Percentiles rank a stretch among this genome's conserved stretches.
These are phyloP conservation scores for Amphimedon queenslandica DNA, from an alignment of 37 sponge, comb jelly and placozoan species.

Conservation along the genomic window DNA sequence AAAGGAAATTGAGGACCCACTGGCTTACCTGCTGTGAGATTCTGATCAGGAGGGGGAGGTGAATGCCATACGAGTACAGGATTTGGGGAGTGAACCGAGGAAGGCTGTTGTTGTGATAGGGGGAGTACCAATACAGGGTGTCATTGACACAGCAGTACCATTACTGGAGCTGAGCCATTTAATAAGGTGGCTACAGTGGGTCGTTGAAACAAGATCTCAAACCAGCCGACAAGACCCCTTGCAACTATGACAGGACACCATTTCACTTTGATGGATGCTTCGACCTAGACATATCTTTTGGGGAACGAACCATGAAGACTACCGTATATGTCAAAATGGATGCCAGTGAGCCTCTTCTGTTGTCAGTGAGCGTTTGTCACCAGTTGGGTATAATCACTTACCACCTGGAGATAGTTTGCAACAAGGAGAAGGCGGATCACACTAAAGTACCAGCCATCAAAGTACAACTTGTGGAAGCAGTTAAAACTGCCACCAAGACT, in stretches of 20 bases:
- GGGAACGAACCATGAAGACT: no score
- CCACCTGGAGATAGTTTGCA: constrained; percentile 34
- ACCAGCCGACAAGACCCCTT: no score
- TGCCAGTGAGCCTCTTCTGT: no score
- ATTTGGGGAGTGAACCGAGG: not conserved
- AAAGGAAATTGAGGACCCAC: not conserved
- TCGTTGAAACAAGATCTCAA: not conserved
- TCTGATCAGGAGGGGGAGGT: not conserved
- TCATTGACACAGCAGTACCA: not conserved
- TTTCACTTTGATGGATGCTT: no score
- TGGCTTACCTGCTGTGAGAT: not conserved
- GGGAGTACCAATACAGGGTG: not conserved
- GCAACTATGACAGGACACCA: no score
- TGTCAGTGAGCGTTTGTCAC: no score
- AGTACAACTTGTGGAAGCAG: not conserved
- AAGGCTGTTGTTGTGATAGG: not conserved
- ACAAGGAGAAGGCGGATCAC: not conserved
- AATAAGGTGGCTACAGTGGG: not conserved
- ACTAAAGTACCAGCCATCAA: not conserved
- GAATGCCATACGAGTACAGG: not conserved
- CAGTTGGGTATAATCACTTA: no score
- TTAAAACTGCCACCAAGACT: no score
- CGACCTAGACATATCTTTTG: no score
- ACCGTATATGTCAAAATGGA: no score
- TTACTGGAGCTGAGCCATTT: not conserved